Conservation (phyloP, 92 coral and sea anemone genomes). For the Bergia puertoricense region DNA sequence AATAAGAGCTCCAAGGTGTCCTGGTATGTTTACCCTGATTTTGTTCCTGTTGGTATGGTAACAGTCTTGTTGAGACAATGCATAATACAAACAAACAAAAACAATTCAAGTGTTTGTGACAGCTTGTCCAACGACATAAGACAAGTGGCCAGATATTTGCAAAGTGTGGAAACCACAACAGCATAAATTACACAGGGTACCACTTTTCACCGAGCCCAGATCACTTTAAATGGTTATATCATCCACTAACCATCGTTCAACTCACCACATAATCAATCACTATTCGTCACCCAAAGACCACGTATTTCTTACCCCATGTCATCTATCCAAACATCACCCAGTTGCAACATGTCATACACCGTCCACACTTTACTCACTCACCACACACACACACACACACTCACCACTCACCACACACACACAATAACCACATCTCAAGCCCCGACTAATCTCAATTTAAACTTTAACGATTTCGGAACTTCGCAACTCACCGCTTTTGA, state of each 20-base stretch:
- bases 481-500: conserved; percentile 26
- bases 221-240: too few relatives aligned
- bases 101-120: background rate
- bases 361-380: background rate
- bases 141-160: background rate
- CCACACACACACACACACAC: background rate
- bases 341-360: too few relatives aligned
- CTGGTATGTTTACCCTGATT: background rate
- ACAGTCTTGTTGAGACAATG: background rate
- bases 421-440: background rate
- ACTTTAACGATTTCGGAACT: background rate
- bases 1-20: background rate
- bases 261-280: background rate
- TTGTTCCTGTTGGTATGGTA: conserved; percentile 8
- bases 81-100: background rate
- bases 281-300: background rate
- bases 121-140: background rate
- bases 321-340: background rate
- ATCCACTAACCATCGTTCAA: background rate
- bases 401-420: background rate
- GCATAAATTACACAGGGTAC: background rate
- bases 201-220: background rate
- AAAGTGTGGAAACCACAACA: background rate
- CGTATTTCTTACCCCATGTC: too few relatives aligned
- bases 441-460: too few relatives aligned